Percentiles rank a stretch among this genome's conserved stretches.
phyloP scores from a whole-genome alignment of 1,140 invertebrate genomes.

The Hypsibius dujardini region DNA sequence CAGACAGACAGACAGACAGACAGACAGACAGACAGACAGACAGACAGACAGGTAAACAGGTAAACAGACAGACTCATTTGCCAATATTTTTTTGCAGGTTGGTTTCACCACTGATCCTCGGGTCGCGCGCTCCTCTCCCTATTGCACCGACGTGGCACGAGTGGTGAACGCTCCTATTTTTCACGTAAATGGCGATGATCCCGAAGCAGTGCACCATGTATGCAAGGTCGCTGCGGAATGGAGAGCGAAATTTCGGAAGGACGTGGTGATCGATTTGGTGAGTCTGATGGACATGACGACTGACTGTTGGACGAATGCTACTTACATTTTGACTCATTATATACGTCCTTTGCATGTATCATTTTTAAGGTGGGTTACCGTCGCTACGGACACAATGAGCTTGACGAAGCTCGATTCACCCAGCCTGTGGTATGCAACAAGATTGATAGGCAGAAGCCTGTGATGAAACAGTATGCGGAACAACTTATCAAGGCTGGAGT shows the following conservation, averaged over 20 bases:
- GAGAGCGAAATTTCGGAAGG: not conserved
- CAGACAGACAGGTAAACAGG: too few relatives aligned
- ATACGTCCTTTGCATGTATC: constrained; percentile 2
- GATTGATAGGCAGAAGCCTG: constrained; percentile 59
- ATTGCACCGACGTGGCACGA: constrained; percentile 43
- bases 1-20: too few relatives aligned
- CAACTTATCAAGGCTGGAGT: constrained; percentile 69
- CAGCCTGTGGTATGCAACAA: constrained; percentile 98
- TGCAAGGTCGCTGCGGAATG: not conserved
- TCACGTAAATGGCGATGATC: constrained; percentile 43
- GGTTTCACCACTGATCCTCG: constrained; percentile 41
- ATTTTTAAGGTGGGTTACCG: constrained; percentile 61
- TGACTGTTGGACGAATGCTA: not conserved
- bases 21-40: too few relatives aligned
- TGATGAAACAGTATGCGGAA: constrained; percentile 66
- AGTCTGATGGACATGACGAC: not conserved
- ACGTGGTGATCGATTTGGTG: not conserved
- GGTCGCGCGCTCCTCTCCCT: constrained; percentile 37
- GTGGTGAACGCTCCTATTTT: constrained; percentile 42
- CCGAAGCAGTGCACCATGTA: not conserved
- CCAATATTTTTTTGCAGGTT: constrained; percentile 27
- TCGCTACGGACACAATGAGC: constrained; percentile 94
- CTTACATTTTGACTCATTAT: not conserved
- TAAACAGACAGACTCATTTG: not conserved
- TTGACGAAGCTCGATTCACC: constrained; percentile 98